Evolutionary conservation across 2,113 vertebrate species (phyloP).

Genomic region (Paramisgurnus dabryanus): DNA sequence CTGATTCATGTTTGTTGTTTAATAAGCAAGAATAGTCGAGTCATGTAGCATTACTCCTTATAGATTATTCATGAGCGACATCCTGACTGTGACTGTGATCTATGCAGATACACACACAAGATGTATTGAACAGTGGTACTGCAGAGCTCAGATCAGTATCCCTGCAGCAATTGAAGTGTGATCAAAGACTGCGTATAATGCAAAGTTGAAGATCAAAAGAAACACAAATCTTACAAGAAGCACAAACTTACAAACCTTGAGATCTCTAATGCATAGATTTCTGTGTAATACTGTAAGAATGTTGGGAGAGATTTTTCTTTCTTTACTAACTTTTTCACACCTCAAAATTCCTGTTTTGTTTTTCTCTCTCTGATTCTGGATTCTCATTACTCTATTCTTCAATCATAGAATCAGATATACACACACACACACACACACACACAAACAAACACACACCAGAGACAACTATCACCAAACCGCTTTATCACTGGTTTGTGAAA

Average conservation of each 20-base stretch:
- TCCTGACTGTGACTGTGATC: slow-evolving; percentile 43
- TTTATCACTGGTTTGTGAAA: background rate
- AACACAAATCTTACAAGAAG: background rate
- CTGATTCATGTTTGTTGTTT: background rate
- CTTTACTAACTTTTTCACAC: background rate
- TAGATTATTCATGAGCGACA: slow-evolving; percentile 21
- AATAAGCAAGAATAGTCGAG: slow-evolving; percentile 1
- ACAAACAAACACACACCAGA: too few species aligned
- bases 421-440: too few species aligned
- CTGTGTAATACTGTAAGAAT: too few species aligned
- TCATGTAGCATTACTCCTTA: background rate
- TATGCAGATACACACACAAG: slow-evolving; percentile 11
- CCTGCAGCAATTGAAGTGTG: slow-evolving; percentile 30
- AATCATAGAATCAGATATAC: too few species aligned
- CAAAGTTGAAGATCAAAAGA: background rate
- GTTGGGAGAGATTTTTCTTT: background rate
- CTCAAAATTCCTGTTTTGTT: too few species aligned
- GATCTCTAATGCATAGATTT: too few species aligned
- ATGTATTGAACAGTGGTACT: slow-evolving; percentile 24
- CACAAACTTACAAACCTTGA: background rate
- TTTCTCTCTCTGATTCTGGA: too few species aligned
- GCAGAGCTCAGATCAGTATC: slow-evolving; percentile 51
- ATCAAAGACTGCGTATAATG: slow-evolving; percentile 16
- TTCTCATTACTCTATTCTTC: too few species aligned
- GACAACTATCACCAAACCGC: too few species aligned